Evolutionary conservation across 2,888 invertebrate species (phyloP), one percentile per base, ranked within the genome.

Genomic region (Lepidochitona cinerea): DNA sequence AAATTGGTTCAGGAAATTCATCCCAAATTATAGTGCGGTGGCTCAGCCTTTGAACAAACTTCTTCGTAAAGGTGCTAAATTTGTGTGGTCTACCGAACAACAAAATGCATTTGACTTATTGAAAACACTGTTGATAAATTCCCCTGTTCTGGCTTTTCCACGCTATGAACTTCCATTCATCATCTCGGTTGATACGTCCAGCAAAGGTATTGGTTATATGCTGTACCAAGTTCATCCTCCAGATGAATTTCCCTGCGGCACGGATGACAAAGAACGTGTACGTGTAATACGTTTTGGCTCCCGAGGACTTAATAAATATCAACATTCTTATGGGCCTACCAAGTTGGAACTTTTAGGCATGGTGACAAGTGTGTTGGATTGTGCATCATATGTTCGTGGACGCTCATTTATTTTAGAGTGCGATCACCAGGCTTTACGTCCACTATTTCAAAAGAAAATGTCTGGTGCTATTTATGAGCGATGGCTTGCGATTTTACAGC

Each of bases 81-180:
- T 72, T 72, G 53, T 53, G 18, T 72, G 72, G 67, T 26, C 26
- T n/a, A 18, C 7, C 7, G 54, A 49, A 36, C 67, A 52, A 23
- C 54, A 41, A 29, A 41, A 33, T 7, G 67, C 72, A 35, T 72
- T 72, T 68, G 59, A 52, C 9, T 9, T 3, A 18, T 35, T 68
- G 32, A 72, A 72, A 37, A 12, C 9, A 23, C 14, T 33, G 7
- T 26, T 72, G 9, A 7, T 68, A 4, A 68, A 35, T 37, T 72
- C 72, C 5, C 33, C 53, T n/a, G 68, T 64, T 37, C 68, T 72
- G 59, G 54, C 72, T 18, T 72, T 72, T 68, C 59, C 68, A 23
- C 5, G 59, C 9, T 72, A 68, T 72, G 72, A 72, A 29, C 18
- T 68, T 3, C 68, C 68, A 14, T 72, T 72, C 32, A 35, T 32